Base-by-base conservation (phyloP, 1,140 invertebrate species). In the Lucilia sericata region DNA sequence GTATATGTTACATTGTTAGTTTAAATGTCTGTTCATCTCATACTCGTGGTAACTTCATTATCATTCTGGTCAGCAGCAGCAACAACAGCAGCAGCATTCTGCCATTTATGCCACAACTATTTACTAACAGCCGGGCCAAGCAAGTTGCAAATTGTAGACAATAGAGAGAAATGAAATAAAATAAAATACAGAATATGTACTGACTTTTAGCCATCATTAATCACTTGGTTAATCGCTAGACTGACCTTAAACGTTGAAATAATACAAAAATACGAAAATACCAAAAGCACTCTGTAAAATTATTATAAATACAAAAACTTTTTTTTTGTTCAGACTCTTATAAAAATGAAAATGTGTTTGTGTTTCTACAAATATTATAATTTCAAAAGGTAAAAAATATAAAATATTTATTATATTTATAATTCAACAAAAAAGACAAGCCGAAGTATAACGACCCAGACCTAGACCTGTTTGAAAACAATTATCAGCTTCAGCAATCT, bases 201-300 rank as follows among this genome's bases (percentile, higher is more conserved):
- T 17, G 14, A 60, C n/a, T 60, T 30, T 60, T 17, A 21, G 65
- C n/a, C 65, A 70, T 70, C 65, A 70, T 70, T 70, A 70, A 70
- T 70, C 65, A 70, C 65, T 70, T 70, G 65, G n/a, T 21, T 70
- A 70, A 70, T 70, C 65, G 19, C 65, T 2, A 21, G 65, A 70
- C n/a, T 70, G 65, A 70, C 65, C 65, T 70, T 70, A 70, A 60
- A 70, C 21, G 65, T 70, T 70, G 19, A 60, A 60, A 60, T 17
- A 42, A 42, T 42, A 42, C 5, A 42, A 30, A 30, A 30, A 30
- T 30, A 30, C 25, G 25, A 30, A 30, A 30, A 30, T 30, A 30
- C 25, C 25, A 42, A 42, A 42, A 42, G 42, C 42, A 8, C 42
- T 21, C 17, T 19, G 19, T 21, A 21, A 70, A 70, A 70, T 8